A percentile compares a stretch with the other conserved stretches of the same genome.
These are phyloP conservation scores for Cossypha niveicapilla DNA, from an alignment of 2,797 vertebrate species.

Conservation along the genomic window DNA sequence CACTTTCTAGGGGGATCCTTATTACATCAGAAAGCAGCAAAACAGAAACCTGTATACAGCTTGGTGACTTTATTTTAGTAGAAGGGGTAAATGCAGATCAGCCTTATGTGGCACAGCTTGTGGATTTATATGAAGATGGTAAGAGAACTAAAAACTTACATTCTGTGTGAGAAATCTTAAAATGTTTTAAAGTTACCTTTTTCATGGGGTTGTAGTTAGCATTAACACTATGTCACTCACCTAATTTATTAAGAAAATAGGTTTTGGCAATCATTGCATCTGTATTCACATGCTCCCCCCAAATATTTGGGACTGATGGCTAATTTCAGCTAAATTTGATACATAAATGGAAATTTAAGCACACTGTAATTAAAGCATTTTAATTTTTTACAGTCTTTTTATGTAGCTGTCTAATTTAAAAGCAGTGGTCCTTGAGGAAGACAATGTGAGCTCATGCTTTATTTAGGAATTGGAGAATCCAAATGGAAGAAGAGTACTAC, in stretches of 20 bases:
- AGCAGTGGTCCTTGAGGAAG: background rate
- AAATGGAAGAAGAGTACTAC: background rate
- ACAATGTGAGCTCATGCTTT: background rate
- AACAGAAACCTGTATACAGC: constrained; percentile 58
- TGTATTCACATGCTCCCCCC: background rate
- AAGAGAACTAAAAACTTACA: constrained; percentile 47
- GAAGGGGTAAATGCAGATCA: constrained; percentile 81
- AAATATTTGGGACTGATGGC: background rate
- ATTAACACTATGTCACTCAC: background rate
- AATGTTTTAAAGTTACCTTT: background rate
- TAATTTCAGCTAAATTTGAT: background rate
- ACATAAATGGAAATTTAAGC: background rate
- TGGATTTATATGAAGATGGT: constrained; percentile 86
- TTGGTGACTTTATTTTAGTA: constrained; percentile 86
- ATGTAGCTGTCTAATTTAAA: background rate
- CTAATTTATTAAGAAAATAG: background rate
- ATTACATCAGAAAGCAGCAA: constrained; percentile 73
- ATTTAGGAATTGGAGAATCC: background rate
- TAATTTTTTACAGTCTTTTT: background rate
- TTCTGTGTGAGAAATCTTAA: background rate
- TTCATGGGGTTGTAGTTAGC: background rate
- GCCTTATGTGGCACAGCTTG: constrained; percentile 84
- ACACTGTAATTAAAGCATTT: background rate
- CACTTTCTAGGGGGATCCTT: constrained; percentile 75
- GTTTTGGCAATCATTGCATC: background rate